phyloP scores from a whole-genome alignment of 92 coral and sea anemone genomes.

The Porites evermanni region DNA sequence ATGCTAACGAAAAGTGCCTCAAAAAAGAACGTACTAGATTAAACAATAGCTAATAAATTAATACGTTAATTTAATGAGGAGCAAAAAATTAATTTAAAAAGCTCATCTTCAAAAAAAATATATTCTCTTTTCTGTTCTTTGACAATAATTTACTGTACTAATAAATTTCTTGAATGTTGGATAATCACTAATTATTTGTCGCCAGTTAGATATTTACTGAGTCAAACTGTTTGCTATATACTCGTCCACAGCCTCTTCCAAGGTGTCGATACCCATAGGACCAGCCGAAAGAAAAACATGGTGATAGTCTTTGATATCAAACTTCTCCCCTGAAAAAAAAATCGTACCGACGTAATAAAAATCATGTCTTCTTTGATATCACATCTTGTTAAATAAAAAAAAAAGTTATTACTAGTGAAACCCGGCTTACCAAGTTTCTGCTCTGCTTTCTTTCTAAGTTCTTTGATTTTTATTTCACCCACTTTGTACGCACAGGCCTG shows the following conservation, averaged over 20 bases:
- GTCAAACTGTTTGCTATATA: slow-evolving; percentile 46
- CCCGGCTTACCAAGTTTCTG: slow-evolving; percentile 79
- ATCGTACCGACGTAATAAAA: background rate
- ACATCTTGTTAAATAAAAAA: background rate
- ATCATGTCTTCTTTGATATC: background rate
- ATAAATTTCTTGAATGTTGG: too few species aligned
- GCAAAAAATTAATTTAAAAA: too few species aligned
- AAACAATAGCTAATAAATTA: too few species aligned
- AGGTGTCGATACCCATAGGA: slow-evolving; percentile 80
- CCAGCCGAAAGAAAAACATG: slow-evolving; percentile 89
- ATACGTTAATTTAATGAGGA: too few species aligned
- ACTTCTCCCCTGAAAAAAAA: slow-evolving; percentile 72
- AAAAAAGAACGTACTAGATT: too few species aligned
- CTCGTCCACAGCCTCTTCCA: slow-evolving; percentile 83
- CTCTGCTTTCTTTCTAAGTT: slow-evolving; percentile 80
- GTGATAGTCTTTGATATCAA: slow-evolving; percentile 87
- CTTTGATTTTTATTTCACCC: slow-evolving; percentile 93
- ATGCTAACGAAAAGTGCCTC: too few species aligned
- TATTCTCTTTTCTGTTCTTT: too few species aligned
- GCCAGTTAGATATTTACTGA: background rate
- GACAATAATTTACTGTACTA: too few species aligned
- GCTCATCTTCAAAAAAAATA: too few species aligned
- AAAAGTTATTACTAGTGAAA: too few species aligned
- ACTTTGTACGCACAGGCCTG: slow-evolving; percentile 98
- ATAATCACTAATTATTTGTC: too few species aligned